Base-by-base conservation (phyloP, 2,797 vertebrate genomes). In the Schizothorax lantsangensis region DNA sequence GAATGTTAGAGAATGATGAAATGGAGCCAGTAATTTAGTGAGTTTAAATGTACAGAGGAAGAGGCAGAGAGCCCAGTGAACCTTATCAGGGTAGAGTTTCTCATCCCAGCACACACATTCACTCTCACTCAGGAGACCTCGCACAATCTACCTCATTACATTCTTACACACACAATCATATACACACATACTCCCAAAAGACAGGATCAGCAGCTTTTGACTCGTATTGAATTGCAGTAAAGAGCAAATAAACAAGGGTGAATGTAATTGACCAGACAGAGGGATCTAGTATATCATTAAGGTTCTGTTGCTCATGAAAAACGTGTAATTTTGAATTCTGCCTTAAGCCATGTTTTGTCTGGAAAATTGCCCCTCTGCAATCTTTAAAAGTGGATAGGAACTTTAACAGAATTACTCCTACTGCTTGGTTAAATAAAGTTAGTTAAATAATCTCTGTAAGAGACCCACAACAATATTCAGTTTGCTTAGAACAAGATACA, bases 31-130 rank as follows among this genome's bases (percentile, higher is more conserved):
- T 43, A 43, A 69, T 69, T 68, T 68, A 81, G 68, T 72, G 81
- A 43, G 81, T 26, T 83, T 83, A 73, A 82, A 72, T 52, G 26
- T 81, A 78, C 75, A 57, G 69, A 74, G 64, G 83, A 89, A 84
- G 80, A 68, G 75, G 38, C 71, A 5, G 88, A 89, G 87, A 87
- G 89, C 84, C 77, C 85, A 90, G 84, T 92, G 91, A 95, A 95
- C 94, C 93, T 93, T 95, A 93, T 93, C 93, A 92, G 88, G 83
- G 86, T 89, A 84, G 81, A 89, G 87, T 89, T 83, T 83, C 84
- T 84, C 79, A 87, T 54, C 36, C 49, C 36, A 54, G 72, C 45
- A 74, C 81, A 86, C 47, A 52, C 66, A 79, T 38, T 81, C 54
- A 81, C 10, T 72, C 64, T 79, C 59, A 88, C 66, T 47, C 23